Base-by-base conservation (phyloP, 2,888 invertebrate species). In the Lepas anatifera region DNA sequence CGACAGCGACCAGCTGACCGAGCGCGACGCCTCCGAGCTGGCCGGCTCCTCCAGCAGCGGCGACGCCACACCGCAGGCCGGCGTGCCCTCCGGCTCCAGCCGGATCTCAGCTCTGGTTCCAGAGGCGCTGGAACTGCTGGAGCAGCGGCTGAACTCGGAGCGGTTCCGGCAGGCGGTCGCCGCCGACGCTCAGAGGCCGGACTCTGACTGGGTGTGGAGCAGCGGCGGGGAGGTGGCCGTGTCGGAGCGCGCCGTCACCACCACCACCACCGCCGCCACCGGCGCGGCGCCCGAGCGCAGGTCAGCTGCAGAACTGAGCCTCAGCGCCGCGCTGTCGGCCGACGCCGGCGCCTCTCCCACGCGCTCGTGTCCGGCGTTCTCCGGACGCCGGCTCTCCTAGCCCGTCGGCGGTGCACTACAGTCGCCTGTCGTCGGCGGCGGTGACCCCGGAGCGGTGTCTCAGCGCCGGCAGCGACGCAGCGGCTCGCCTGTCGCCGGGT, bases 181-280 rank as follows among this genome's bases (percentile, higher is more conserved):
- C 4, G 68, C 50, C 35, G 58, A 50, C 69, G 50, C 50, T 25
- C 32, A 4, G 63, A 58, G 48, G n/a, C n/a, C 43, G 29, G 27
- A 29, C 52, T 64, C 27, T 37, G 52, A 32, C 37, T 35, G 27
- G 22, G 50, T 10, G 7, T 22, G 6, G 50, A 8, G 22, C 32
- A 29, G 18, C 39, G 63, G 32, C 69, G 68, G 69, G 10, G 71
- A 73, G 41, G 73, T 73, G 39, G 71, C 71, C 68, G 66, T 73
- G 6, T 22, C 48, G 27, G 48, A 29, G 25, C 35, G 52, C 25
- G 39, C 46, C 8, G 46, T 18, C 48, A 46, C 37, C 43, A 48
- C 18, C 46, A 29, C 48, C 18, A 67, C 46, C 41, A 29, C 52
- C n/a, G 29, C 35, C 37, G 27, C 22, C 8, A 25, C 50, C 41